Conservation (phyloP, 2,113 vertebrate species). For the Zosterops hypoxanthus region DNA sequence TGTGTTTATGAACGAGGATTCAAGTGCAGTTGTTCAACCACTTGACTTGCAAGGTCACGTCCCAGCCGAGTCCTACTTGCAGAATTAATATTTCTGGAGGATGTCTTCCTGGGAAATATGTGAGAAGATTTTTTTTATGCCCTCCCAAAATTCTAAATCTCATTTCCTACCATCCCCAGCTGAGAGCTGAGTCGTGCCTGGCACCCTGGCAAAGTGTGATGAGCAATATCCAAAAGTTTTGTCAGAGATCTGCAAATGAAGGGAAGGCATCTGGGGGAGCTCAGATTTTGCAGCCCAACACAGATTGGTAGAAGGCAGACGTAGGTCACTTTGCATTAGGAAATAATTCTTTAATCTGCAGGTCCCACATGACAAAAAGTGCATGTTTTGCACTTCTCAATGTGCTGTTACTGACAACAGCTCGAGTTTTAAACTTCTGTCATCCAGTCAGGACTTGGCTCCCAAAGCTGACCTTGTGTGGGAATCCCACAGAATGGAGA, state of each 20-base stretch:
- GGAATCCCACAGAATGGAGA: accelerated
- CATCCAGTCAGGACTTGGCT: background rate
- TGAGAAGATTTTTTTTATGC: background rate
- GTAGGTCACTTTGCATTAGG: background rate
- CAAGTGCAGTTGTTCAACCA: background rate
- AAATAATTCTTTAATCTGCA: background rate
- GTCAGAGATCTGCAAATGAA: background rate
- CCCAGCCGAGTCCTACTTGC: background rate
- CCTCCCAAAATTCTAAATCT: background rate
- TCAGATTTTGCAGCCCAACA: background rate
- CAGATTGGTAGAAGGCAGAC: background rate
- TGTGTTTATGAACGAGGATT: background rate
- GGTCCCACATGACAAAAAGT: background rate
- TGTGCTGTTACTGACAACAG: background rate
- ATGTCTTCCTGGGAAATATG: background rate
- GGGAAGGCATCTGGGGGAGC: background rate
- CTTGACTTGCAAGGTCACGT: background rate
- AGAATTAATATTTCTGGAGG: background rate
- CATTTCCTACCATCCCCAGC: background rate
- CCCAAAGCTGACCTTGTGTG: background rate
- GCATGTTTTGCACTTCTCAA: background rate
- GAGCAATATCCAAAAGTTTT: background rate
- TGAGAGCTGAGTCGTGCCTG: background rate
- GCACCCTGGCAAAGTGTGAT: background rate
- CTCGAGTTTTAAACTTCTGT: background rate